These are phyloP conservation scores for Circaetus cinerascens DNA, from an alignment of 2,113 vertebrate genomes.

Conservation along the genomic window DNA sequence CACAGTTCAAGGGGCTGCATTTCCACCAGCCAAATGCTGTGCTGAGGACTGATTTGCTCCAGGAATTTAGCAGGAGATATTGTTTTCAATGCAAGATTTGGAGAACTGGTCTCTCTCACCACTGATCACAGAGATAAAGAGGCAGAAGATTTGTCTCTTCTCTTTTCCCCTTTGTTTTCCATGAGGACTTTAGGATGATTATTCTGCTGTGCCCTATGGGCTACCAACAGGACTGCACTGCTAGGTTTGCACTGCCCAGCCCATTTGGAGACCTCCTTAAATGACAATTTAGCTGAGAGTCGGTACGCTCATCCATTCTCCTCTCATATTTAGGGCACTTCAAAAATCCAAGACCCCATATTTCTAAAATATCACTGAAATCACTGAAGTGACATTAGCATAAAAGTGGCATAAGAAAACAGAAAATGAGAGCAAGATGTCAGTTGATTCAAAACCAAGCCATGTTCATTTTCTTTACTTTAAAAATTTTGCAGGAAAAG, in stretches of 20 bases:
- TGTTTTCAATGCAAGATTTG: background rate
- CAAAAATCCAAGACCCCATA: background rate
- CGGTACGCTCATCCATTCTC: background rate
- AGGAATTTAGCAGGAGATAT: background rate
- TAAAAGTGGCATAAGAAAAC: background rate
- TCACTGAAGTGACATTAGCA: background rate
- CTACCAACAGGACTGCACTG: background rate
- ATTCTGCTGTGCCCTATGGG: background rate
- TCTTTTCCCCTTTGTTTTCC: background rate
- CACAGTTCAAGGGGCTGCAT: background rate
- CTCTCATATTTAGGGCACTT: background rate
- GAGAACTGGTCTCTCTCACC: fast-evolving
- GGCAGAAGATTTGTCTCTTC: background rate
- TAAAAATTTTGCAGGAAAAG: background rate
- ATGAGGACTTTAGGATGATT: background rate
- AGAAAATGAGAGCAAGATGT: background rate
- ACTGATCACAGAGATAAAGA: background rate
- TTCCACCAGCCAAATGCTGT: background rate
- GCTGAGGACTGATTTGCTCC: background rate
- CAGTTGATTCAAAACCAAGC: background rate
- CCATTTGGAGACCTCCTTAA: background rate
- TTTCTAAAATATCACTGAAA: background rate
- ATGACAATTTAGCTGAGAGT: background rate
- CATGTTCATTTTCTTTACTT: background rate
- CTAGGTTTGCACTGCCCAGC: no score